phyloP scores from a whole-genome alignment of 2,888 invertebrate genomes.

The Lampropteryx suffumata region DNA sequence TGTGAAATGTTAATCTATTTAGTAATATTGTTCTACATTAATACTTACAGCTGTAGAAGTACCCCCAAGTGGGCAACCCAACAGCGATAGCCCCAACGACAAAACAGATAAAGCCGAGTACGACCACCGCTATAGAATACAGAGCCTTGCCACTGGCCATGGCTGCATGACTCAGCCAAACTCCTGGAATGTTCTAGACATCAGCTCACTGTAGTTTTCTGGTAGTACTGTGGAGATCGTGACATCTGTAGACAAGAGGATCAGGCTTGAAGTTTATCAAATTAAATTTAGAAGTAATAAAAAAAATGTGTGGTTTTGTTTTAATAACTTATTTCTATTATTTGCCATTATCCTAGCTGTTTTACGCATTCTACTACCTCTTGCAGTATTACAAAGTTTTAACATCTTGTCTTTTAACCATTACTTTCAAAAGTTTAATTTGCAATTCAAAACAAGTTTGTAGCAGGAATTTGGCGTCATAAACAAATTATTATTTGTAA shows the following conservation, averaged over 20 bases:
- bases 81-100: conserved; percentile 92
- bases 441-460: conserved; percentile 26
- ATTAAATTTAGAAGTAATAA: no score
- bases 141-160: conserved; percentile 86
- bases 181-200: conserved; percentile 55
- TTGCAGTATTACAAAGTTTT: no score
- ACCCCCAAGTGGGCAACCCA: conserved; percentile 93
- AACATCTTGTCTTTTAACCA: background rate
- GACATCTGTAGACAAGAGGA: conserved; percentile 52
- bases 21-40: no score
- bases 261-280: background rate
- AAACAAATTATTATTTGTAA: conserved; percentile 35
- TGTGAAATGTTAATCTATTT: no score
- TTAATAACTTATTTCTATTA: no score
- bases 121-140: conserved; percentile 87
- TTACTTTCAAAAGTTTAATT: conserved; percentile 11
- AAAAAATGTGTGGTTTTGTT: no score
- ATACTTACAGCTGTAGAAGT: conserved; percentile 88
- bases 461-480: conserved; percentile 22
- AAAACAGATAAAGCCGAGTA: conserved; percentile 90
- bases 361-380: no score
- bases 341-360: no score
- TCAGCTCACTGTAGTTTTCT: conserved; percentile 50
- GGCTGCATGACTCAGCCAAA: conserved; percentile 78
- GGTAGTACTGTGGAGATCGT: conserved; percentile 29